These are phyloP conservation scores for Gobius niger DNA, from an alignment of 2,113 vertebrate genomes.

Conservation along the genomic window DNA sequence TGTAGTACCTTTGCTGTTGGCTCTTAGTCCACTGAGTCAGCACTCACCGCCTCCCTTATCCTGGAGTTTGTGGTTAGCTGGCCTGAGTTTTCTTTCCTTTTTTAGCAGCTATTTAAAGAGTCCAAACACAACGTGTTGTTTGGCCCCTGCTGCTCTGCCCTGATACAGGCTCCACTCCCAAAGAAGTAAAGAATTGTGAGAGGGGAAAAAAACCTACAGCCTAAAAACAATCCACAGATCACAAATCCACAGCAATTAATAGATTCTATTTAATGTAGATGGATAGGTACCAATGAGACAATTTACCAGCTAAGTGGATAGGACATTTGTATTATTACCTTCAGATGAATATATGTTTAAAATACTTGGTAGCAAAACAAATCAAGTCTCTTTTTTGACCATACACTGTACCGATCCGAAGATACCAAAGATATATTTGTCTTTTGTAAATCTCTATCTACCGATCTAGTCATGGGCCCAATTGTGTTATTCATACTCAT, in stretches of 20 bases:
- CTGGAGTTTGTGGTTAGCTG: slow-evolving; percentile 22
- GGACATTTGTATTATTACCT: not conserved
- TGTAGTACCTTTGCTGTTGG: slow-evolving; percentile 38
- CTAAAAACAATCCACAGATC: not conserved
- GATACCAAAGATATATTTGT: not conserved
- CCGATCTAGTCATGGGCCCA: too few species aligned
- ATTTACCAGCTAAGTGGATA: not conserved
- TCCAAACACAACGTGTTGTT: slow-evolving; percentile 12
- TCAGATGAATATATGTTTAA: too few species aligned
- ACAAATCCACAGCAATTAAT: not conserved
- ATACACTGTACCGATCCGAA: too few species aligned
- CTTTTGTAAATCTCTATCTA: not conserved
- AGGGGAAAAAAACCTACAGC: not conserved
- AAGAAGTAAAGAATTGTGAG: not conserved
- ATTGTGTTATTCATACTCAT: too few species aligned
- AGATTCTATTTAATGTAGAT: not conserved
- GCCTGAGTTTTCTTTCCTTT: slow-evolving; percentile 20
- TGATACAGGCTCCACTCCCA: slow-evolving; percentile 26
- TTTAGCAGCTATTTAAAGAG: slow-evolving; percentile 27
- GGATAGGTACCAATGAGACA: not conserved
- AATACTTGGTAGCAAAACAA: too few species aligned
- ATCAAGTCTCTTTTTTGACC: too few species aligned
- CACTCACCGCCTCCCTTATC: slow-evolving; percentile 26
- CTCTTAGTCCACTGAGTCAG: slow-evolving; percentile 42
- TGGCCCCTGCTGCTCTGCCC: slow-evolving; percentile 9